Base-by-base conservation (phyloP, 2,797 vertebrate genomes). In the Champsocephalus gunnari region DNA sequence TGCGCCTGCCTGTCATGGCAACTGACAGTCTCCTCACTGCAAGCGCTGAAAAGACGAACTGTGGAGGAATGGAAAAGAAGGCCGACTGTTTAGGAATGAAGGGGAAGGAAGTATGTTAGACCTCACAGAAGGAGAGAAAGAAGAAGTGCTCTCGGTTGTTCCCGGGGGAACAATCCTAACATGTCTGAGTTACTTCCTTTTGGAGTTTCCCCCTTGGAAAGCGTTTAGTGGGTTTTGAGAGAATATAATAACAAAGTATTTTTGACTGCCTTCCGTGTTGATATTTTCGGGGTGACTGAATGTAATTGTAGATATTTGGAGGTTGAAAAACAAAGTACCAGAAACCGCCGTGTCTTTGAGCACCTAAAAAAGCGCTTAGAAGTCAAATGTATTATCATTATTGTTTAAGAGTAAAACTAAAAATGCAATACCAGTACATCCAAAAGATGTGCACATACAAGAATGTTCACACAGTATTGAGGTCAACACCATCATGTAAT, bases 1-100 rank as follows among this genome's bases (percentile, higher is more conserved):
- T 63, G 74, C 2, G 82, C 41, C 80, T 73, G 85, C 76, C 83
- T 88, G 85, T 92, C 90, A 89, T 80, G 79, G 85, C 71, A 81
- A 87, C 87, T 88, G 84, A 88, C 82, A 72, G 87, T 79, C 71
- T 64, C 21, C 80, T 83, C 78, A 38, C 11, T 53, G 76, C 74
- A 68, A 10, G 16, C 5, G 1, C 49, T 75, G 79, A 87, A 87
- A 69, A 86, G 79, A 84, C 43, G n/a, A 85, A 87, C 83, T 79
- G 84, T 79, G 71, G 55, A 78, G 86, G 82, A 83, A 79, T 66
- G 82, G 81, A 75, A 88, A 88, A 88, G 66, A 79, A 77, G 71
- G 47, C 79, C 44, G 73, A 75, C 50, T 87, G 81, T 83, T 86
- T 14, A 71, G 83, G 77, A 88, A 87, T 87, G 71, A 88, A 86